phyloP scores from a whole-genome alignment of 2,113 vertebrate species.

The Cricetomys ansorgei region DNA sequence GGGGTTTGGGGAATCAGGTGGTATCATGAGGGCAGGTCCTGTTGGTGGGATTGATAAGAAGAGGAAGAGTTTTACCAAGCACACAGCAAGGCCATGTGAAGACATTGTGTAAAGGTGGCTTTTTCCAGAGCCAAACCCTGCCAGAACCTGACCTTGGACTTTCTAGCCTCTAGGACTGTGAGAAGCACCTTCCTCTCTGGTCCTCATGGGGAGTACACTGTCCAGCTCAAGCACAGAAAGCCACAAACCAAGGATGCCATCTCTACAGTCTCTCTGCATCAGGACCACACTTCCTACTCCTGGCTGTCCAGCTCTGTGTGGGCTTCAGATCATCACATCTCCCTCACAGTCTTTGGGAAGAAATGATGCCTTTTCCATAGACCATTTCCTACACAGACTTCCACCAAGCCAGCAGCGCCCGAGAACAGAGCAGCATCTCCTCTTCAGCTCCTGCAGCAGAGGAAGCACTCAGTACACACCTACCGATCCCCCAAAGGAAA shows the following conservation, averaged over 20 bases:
- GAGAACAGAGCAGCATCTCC: neutral
- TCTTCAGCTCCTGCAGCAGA: neutral
- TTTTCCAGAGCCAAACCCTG: neutral
- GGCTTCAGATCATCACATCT: neutral
- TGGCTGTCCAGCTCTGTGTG: neutral
- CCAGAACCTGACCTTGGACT: neutral
- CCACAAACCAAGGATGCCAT: neutral
- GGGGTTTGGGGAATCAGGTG: neutral
- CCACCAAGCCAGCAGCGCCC: neutral
- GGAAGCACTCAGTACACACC: neutral
- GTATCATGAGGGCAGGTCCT: neutral
- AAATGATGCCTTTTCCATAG: neutral
- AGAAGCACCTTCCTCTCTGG: neutral
- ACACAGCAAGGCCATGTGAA: neutral
- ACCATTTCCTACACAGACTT: neutral
- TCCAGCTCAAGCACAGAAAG: neutral
- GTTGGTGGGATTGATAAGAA: neutral
- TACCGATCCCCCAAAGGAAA: neutral
- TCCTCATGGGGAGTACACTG: neutral
- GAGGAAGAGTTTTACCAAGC: neutral
- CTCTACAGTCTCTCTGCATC: neutral
- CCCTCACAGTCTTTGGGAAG: neutral
- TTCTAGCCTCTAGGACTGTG: neutral
- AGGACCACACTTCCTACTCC: neutral
- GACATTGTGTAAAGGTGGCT: neutral